Evolutionary conservation across 2,113 vertebrate species (phyloP), one percentile per base, ranked within the genome.

Genomic region (Ranitomeya variabilis): DNA sequence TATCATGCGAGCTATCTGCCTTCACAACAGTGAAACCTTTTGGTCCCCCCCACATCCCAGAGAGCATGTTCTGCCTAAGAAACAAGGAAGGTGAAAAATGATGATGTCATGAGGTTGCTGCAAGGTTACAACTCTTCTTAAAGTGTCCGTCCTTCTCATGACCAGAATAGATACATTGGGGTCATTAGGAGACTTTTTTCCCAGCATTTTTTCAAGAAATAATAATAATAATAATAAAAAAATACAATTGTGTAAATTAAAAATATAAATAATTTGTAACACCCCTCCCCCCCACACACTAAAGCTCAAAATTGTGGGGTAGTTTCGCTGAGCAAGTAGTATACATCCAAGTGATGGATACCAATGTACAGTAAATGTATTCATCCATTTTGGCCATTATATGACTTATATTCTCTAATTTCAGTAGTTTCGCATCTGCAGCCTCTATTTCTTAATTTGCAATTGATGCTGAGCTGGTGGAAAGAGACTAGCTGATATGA

Each of bases 81-180:
- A 90, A 78, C 90, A 90, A 91, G 92, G 92, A 91, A 93, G 93
- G 94, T 96, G 95, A 96, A 95, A 95, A 96, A 95, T 94, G 94
- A 95, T 95, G 94, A 94, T 95, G 94, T 96, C 95, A 96, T 93
- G 91, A 93, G 92, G 94, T 96, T 96, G 95, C 95, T 97, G 95
- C 94, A 96, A 96, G 95, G 97, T 97, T 96, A 96, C 96, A 96
- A 97, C 95, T 97, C 94, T 92, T 93, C 66, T 91, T 93, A 96
- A 96, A 96, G 95, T 94, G 94, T 96, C 57, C 60, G 55, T 37
- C 79, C 77, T 13, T 6, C 2, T 57, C n/a, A n/a, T 57, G 6
- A 13, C 54, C 23, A 11, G 21, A 8, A 54, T 16, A n/a, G 23
- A 80, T 16, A 23, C n/a, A 79, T 12, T 21, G n/a, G 2, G 52